These are phyloP conservation scores for Leucoptera coffeella DNA, from an alignment of 2,888 invertebrate species.

Conservation along the genomic window DNA sequence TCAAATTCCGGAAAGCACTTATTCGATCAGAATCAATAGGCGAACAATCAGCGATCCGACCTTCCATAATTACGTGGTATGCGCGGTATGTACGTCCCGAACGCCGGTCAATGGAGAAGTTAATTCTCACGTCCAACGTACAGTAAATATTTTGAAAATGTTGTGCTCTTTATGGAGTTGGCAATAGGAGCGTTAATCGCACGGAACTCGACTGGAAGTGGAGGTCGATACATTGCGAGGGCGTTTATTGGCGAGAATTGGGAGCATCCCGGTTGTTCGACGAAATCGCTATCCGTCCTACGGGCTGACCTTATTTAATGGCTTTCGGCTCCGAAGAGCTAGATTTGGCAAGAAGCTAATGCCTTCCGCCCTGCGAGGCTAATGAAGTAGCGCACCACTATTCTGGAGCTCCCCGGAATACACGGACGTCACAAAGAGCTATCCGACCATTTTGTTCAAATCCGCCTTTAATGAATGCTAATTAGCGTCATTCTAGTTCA, in stretches of 20 bases:
- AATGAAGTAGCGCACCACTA: no score
- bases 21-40: no score
- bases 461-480: no score
- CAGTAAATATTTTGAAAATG: constrained; percentile 11
- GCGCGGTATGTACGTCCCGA: constrained; percentile 18
- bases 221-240: constrained; percentile 32
- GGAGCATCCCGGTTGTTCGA: constrained; percentile 48
- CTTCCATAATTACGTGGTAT: constrained; percentile 18
- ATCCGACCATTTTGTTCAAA: no score
- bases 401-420: no score
- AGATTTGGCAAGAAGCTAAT: constrained; percentile 11
- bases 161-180: constrained; percentile 19
- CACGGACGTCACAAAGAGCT: no score
- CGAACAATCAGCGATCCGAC: constrained; percentile 19
- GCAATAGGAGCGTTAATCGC: constrained; percentile 26
- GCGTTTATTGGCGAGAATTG: constrained; percentile 50
- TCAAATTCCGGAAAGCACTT: no score
- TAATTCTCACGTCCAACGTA: constrained; percentile 17
- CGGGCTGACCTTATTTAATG: constrained; percentile 24
- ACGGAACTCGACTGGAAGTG: constrained; percentile 15
- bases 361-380: no score
- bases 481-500: no score
- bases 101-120: constrained; percentile 28
- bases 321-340: constrained; percentile 25
- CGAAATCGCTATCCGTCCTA: constrained; percentile 45